These are phyloP conservation scores for Bos indicus DNA, from an alignment of 2,113 vertebrate species.

Conservation along the genomic window DNA sequence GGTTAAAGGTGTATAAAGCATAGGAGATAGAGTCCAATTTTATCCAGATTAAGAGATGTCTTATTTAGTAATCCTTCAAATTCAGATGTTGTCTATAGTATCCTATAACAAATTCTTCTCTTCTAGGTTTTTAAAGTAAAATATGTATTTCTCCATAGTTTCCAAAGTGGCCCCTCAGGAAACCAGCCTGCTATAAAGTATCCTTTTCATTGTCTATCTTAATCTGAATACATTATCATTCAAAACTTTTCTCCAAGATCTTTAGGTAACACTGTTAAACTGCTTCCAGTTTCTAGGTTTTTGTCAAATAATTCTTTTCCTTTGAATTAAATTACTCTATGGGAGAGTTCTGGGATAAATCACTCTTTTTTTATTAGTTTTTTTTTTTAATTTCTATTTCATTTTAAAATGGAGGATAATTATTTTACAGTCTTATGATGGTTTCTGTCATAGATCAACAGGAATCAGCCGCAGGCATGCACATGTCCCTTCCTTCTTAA, in stretches of 20 bases:
- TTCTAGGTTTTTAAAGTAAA: not conserved
- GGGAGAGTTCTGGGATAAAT: not conserved
- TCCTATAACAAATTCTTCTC: not conserved
- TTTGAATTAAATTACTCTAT: not conserved
- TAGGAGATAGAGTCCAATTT: not conserved
- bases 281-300: not conserved
- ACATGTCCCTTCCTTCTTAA: not conserved
- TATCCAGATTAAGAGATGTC: not conserved
- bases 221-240: not conserved
- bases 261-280: not conserved
- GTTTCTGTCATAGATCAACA: not conserved
- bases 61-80: not conserved
- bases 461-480: rapidly evolving
- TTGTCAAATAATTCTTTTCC: not conserved
- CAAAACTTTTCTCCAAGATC: not conserved
- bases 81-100: not conserved
- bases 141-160: not conserved
- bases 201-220: not conserved
- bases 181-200: not conserved
- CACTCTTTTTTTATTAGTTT: not conserved
- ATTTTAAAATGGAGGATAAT: not conserved
- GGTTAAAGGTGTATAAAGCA: not conserved
- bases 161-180: not conserved
- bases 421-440: not conserved
- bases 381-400: not conserved